Conservation (phyloP, 1,140 invertebrate genomes). For the Pseudomyrmex concolor region DNA sequence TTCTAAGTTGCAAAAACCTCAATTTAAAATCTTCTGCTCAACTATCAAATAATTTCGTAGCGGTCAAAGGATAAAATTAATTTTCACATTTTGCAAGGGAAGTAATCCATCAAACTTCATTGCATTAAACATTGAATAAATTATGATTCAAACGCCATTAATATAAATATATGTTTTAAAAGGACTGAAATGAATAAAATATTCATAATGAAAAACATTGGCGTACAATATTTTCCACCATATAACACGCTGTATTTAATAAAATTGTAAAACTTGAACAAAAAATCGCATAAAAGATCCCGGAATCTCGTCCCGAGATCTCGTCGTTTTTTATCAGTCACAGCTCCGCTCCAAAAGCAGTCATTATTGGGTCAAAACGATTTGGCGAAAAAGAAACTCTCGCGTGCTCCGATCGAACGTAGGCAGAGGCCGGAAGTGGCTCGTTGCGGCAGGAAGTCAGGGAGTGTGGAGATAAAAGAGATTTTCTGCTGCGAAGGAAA, state of each 20-base stretch:
- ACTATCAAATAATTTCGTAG: conserved; percentile 25
- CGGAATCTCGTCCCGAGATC: conserved; percentile 6
- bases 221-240: too few species aligned
- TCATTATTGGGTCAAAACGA: conserved; percentile 35
- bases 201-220: too few species aligned
- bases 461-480: conserved; percentile 53
- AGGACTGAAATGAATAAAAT: too few species aligned
- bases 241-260: not conserved
- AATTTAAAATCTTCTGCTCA: conserved; percentile 30
- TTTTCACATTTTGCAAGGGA: too few species aligned
- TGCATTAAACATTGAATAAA: too few species aligned
- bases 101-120: too few species aligned
- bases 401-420: conserved; percentile 38
- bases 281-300: not conserved
- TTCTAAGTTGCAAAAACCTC: not conserved
- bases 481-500: conserved; percentile 54
- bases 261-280: conserved; percentile 4
- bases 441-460: conserved; percentile 56
- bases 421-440: conserved; percentile 59
- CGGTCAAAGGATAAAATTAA: not conserved
- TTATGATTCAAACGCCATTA: too few species aligned
- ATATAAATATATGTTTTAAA: too few species aligned
- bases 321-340: conserved; percentile 28
- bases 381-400: conserved; percentile 46
- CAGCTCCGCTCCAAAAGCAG: conserved; percentile 6